Percentiles rank a stretch among this genome's conserved stretches.
Evolutionary conservation across 2,797 vertebrate genomes (phyloP).

Genomic region (Propithecus perrieri): DNA sequence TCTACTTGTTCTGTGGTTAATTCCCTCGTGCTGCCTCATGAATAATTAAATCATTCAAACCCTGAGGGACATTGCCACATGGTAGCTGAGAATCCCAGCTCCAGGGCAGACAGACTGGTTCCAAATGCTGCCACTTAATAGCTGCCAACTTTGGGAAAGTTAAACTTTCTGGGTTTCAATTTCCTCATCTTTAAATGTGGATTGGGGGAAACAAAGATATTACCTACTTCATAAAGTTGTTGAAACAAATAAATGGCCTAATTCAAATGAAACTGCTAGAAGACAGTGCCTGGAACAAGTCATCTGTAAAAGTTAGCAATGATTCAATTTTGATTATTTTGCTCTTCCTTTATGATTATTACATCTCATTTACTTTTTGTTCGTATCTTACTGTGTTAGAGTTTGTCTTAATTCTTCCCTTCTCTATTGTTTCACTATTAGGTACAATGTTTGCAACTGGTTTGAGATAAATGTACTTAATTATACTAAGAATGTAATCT

Average conservation of each 20-base stretch:
- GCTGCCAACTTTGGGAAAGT: not conserved
- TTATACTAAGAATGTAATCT: not conserved
- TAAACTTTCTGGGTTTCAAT: not conserved
- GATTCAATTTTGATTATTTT: not conserved
- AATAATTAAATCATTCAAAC: not conserved
- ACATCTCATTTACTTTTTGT: not conserved
- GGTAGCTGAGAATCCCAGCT: not conserved
- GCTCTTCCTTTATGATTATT: not conserved
- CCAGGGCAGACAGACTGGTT: not conserved
- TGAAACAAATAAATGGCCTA: not conserved
- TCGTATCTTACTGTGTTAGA: not conserved
- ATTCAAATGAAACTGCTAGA: not conserved
- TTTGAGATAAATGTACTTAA: conserved; percentile 2
- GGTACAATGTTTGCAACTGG: not conserved
- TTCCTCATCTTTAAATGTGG: not conserved
- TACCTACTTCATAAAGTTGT: not conserved
- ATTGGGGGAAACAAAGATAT: not conserved
- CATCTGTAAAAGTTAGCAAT: not conserved
- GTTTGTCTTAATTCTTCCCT: not conserved
- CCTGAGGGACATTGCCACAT: not conserved
- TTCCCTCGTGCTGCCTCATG: not conserved
- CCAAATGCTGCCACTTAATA: not conserved
- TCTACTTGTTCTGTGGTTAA: not conserved
- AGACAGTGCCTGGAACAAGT: not conserved
- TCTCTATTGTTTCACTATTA: not conserved